A percentile compares a stretch with the other conserved stretches of the same genome.
Conservation (phyloP, 1,140 invertebrate species). For the Dendroctonus valens region DNA sequence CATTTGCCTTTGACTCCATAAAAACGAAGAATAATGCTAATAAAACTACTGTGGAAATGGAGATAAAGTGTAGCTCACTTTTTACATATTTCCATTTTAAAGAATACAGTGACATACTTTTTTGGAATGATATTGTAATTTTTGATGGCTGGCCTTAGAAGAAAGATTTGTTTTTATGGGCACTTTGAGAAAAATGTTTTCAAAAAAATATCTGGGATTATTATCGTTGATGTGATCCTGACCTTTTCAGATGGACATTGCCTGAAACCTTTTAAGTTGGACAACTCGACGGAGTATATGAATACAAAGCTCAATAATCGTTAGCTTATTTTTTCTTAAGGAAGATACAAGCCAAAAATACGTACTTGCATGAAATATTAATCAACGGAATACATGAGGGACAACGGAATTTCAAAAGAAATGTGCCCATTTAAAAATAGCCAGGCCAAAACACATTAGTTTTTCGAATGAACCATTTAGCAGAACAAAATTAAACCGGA, state of each 20-base stretch:
- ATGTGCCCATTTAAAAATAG: constrained; percentile 10
- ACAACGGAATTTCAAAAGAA: constrained; percentile 4
- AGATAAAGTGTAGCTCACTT: constrained; percentile 25
- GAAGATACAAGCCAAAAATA: too few relatives aligned
- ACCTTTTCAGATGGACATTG: not conserved
- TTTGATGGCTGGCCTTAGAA: constrained; percentile 9
- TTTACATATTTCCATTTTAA: constrained; percentile 32
- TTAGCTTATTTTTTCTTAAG: too few relatives aligned
- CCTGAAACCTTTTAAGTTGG: too few relatives aligned
- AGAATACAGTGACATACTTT: constrained; percentile 25
- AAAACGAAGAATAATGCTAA: constrained; percentile 30
- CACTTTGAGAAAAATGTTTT: constrained; percentile 11
- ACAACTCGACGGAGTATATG: too few relatives aligned
- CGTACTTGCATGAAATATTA: not conserved
- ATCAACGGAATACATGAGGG: constrained; percentile 3
- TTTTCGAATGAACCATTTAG: constrained; percentile 18
- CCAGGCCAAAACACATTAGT: constrained; percentile 11
- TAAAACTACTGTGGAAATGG: constrained; percentile 30
- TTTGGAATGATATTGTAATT: constrained; percentile 8
- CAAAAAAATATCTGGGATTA: constrained; percentile 3
- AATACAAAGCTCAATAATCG: too few relatives aligned
- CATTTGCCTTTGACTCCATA: constrained; percentile 28
- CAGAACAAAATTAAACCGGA: constrained; percentile 22
- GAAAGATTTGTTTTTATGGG: constrained; percentile 18
- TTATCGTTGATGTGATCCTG: not conserved